A percentile compares a stretch with the other conserved stretches of the same genome.
Conservation (phyloP, 2,888 invertebrate species). For the Meganola albula region DNA sequence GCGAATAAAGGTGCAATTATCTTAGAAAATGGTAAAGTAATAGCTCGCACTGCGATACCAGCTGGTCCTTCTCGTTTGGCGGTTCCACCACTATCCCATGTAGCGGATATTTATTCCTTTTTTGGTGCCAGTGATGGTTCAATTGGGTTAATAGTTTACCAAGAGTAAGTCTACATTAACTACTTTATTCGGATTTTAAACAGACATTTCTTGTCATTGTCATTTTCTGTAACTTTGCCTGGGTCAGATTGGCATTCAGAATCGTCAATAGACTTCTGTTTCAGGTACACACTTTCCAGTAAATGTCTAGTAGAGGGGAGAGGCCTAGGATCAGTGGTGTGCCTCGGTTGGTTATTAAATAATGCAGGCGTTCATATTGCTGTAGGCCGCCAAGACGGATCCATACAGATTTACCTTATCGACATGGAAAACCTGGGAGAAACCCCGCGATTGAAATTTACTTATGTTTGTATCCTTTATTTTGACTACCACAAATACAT, state of each 20-base stretch:
- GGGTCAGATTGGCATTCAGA: too few relatives aligned
- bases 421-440: constrained; percentile 67
- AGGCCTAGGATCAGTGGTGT: constrained; percentile 62
- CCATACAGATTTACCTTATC: constrained; percentile 62
- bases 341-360: constrained; percentile 57
- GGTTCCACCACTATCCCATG: constrained; percentile 41
- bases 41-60: constrained; percentile 42
- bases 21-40: constrained; percentile 84
- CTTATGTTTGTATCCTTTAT: constrained; percentile 55
- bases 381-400: constrained; percentile 69
- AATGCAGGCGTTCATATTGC: constrained; percentile 51
- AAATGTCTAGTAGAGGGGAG: constrained; percentile 63
- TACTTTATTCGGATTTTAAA: too few relatives aligned
- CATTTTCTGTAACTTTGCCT: too few relatives aligned
- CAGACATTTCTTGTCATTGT: too few relatives aligned
- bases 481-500: too few relatives aligned
- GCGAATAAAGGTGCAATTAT: constrained; percentile 88
- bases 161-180: constrained; percentile 67
- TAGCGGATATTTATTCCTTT: constrained; percentile 81
- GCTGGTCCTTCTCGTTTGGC: constrained; percentile 58
- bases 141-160: constrained; percentile 84
- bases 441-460: constrained; percentile 61
- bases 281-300: constrained; percentile 49
- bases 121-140: constrained; percentile 94
- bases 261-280: neutral